These are phyloP conservation scores for Oligia strigilis DNA, from an alignment of 2,888 invertebrate species.

Conservation along the genomic window DNA sequence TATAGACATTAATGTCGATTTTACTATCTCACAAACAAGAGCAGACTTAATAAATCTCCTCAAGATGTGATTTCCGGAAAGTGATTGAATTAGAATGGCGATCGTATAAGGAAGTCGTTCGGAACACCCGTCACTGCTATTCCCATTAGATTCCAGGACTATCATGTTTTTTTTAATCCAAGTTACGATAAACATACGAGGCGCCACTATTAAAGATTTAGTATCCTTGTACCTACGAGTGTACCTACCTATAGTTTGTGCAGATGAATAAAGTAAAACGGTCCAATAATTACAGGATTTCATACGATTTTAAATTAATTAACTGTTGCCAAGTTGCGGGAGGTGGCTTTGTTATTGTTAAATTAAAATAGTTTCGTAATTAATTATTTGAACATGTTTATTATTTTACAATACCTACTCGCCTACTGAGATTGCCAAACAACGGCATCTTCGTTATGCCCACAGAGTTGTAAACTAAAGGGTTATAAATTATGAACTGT, in stretches of 20 bases:
- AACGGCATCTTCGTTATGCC: neutral
- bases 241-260: slow-evolving; percentile 6
- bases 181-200: slow-evolving; percentile 39
- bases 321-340: neutral
- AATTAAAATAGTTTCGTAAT: slow-evolving; percentile 13
- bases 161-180: slow-evolving; percentile 65
- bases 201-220: slow-evolving; percentile 55
- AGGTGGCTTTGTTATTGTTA: slow-evolving; percentile 35
- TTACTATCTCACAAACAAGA: slow-evolving; percentile 81
- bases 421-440: slow-evolving; percentile 20
- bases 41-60: slow-evolving; percentile 83
- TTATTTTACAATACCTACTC: slow-evolving; percentile 20
- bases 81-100: slow-evolving; percentile 78
- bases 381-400: slow-evolving; percentile 40
- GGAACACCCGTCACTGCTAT: slow-evolving; percentile 78
- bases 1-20: slow-evolving; percentile 78
- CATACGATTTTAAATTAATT: slow-evolving; percentile 6
- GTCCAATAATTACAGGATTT: neutral
- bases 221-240: slow-evolving; percentile 21
- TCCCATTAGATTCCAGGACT: slow-evolving; percentile 69
- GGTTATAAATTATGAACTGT: neutral
- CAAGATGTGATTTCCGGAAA: slow-evolving; percentile 81
- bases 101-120: slow-evolving; percentile 80
- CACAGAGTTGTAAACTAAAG: slow-evolving; percentile 10
- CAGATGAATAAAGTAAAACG: slow-evolving; percentile 9